Evolutionary conservation across 2,797 vertebrate species (phyloP), one percentile per base, ranked within the genome.

Genomic region (Alcedo atthis): DNA sequence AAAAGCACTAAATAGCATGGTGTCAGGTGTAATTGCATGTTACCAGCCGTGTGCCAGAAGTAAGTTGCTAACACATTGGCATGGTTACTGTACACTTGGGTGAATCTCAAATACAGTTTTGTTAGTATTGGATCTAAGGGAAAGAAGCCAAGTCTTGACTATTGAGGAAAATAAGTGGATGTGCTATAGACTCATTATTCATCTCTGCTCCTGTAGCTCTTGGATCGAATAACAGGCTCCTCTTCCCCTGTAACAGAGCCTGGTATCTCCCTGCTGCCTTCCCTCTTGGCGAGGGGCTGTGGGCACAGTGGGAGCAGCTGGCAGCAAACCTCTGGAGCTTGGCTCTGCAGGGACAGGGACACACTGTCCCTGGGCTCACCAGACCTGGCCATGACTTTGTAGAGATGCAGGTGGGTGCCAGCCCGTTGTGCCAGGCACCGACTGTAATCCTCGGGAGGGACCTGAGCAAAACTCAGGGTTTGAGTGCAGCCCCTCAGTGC

Each of bases 11-110:
- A 97, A 95, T 97, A 96, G 96, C 81, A 96, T 30, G 94, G 96
- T 95, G 96, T 97, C 96, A 97, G 96, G 96, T 95, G 96, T 97
- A 97, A 97, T 97, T 97, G 95, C 96, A 97, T 92, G 94, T 94
- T 96, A 81, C 94, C 93, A 22, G 78, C 95, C 53, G 95, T 4
- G 33, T 89, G 97, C 96, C 96, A 96, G 97, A 74, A 95, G 96
- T 94, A 95, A 95, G 96, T 11, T 93, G 94, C 70, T 95, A 85
- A 95, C 91, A 82, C 94, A 90, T 79, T 93, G 94, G 96, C 95
- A 94, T 77, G 94, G 96, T 96, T 96, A 94, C 95, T 89, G 96
- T 92, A 95, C 97, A 95, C 95, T 93, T 94, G 95, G 97, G 96
- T 92, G 83, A 94, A 92, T 90, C 96, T 97, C 97, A 95, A 93